Conservation (phyloP, 2,797 vertebrate genomes). For the Premnoplex brunnescens region DNA sequence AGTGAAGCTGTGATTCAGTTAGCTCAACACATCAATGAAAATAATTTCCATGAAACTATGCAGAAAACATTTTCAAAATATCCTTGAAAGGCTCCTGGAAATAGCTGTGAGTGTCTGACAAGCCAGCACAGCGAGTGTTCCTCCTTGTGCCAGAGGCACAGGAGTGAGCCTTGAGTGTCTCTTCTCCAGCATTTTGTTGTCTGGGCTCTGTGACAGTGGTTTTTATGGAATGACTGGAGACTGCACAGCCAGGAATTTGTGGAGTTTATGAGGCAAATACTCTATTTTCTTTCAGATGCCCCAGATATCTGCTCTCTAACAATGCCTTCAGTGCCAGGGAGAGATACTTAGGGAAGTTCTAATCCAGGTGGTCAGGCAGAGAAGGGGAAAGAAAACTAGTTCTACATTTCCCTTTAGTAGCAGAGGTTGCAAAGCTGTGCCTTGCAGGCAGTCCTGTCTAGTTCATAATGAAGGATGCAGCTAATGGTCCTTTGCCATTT, state of each 20-base stretch:
- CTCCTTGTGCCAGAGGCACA: not conserved
- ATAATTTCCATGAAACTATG: not conserved
- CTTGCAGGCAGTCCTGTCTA: not conserved
- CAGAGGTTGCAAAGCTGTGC: not conserved
- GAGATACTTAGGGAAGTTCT: not conserved
- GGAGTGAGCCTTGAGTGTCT: rapidly evolving
- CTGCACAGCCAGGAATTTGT: not conserved
- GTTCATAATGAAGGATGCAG: not conserved
- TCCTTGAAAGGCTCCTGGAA: not conserved
- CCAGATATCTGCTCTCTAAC: not conserved
- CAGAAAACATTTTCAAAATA: not conserved
- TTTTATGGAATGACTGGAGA: not conserved
- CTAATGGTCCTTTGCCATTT: not conserved
- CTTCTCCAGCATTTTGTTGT: not conserved
- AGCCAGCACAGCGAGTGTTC: not conserved
- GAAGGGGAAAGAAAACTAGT: not conserved
- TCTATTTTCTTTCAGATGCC: not conserved
- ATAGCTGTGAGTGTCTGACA: not conserved
- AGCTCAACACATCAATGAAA: not conserved
- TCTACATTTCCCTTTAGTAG: not conserved
- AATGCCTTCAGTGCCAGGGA: not conserved
- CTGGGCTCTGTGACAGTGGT: not conserved
- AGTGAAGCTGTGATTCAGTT: rapidly evolving
- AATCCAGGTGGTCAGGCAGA: rapidly evolving
- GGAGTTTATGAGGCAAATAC: not conserved